Evolutionary conservation across 2,888 invertebrate genomes (phyloP), one percentile per base, ranked within the genome.

Genomic region (Antheraea yamamai): DNA sequence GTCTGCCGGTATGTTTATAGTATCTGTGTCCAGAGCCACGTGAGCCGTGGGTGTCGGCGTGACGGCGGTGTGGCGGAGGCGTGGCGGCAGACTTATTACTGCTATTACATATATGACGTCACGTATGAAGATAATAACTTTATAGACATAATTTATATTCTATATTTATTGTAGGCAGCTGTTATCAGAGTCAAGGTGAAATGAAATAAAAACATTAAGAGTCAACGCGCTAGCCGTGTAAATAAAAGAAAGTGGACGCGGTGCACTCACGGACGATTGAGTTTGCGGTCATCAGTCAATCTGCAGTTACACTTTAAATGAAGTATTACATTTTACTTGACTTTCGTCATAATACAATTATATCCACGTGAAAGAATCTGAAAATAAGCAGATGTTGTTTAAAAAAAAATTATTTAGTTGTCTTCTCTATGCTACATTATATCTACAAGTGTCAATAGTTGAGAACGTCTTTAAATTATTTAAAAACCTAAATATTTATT

Each of bases 221-320:
- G 30, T 16, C 16, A 26, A 66, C 26, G 30, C 64, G 30, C 16
- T 66, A 66, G 26, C 18, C 30, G 16, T 30, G 26, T 12, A 30
- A 30, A 66, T 66, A 66, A 66, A 66, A 66, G 64, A 66, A 66
- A 66, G 64, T 61, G 4, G n/a, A n/a, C 20, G 7, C 55, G 55
- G 20, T 55, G 55, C 20, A 20, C 20, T 61, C 61, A 61, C 61
- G 23, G 30, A 26, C 30, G 26, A 30, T 66, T 66, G 26, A 30
- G 64, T 30, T 26, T 66, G 64, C 64, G 64, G 64, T 66, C 14
- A 30, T 16, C 26, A 26, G 30, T 30, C 64, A 66, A 66, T 66
- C 64, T 30, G n/a, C 30, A 30, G 18, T 66, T 1, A 6, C 47
- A 47, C 47, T 47, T 47, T 47, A 47, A 47, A 47, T 47, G 12